Percentiles rank a stretch among this genome's conserved stretches.
These are phyloP conservation scores for Drosophila simulans DNA, from an alignment of 1,140 invertebrate species.

Conservation along the genomic window DNA sequence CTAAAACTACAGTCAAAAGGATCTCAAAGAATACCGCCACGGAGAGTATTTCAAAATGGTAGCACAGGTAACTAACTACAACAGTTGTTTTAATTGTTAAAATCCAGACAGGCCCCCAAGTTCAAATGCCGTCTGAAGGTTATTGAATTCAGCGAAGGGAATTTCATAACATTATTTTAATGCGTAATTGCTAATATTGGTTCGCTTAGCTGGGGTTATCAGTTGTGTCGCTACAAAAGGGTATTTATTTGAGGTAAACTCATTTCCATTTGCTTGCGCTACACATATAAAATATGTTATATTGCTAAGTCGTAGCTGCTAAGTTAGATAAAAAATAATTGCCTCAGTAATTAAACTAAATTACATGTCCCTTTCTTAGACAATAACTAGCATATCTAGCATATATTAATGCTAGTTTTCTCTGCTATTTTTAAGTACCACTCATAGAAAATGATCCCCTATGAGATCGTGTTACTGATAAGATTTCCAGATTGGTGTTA, in stretches of 20 bases:
- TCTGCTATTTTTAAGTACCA: neutral
- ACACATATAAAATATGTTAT: too few relatives aligned
- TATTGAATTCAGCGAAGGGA: neutral
- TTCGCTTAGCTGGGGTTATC: conserved; percentile 1
- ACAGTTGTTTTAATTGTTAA: neutral
- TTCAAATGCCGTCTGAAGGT: neutral
- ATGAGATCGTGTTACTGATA: too few relatives aligned
- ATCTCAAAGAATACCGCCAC: neutral
- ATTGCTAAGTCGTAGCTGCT: too few relatives aligned
- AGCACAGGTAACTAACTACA: conserved; percentile 13
- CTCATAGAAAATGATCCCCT: neutral
- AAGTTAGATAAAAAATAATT: too few relatives aligned
- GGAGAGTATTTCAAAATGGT: conserved; percentile 6
- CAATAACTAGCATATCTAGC: neutral
- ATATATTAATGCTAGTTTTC: neutral
- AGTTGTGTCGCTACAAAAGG: neutral
- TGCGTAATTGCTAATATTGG: conserved; percentile 5
- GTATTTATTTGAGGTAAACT: neutral
- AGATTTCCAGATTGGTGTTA: neutral
- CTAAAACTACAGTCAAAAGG: neutral
- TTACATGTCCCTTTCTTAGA: neutral
- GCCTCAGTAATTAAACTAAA: neutral
- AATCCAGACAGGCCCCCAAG: neutral
- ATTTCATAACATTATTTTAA: neutral
- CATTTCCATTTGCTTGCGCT: too few relatives aligned